These are phyloP conservation scores for Helicorthomorpha holstii DNA, from an alignment of 1,140 invertebrate genomes.

Conservation along the genomic window DNA sequence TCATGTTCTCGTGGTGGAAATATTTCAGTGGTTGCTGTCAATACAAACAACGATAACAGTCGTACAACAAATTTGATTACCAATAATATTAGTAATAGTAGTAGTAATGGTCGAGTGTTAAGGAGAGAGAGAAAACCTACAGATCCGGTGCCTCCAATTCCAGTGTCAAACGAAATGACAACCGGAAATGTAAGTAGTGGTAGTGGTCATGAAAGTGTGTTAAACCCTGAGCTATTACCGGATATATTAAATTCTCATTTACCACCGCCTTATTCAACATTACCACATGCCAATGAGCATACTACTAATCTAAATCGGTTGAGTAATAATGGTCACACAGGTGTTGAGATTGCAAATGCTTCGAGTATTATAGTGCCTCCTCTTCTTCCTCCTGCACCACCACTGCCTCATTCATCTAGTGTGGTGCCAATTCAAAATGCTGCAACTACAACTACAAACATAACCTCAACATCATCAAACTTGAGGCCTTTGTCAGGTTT, in stretches of 20 bases:
- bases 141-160: too few relatives aligned
- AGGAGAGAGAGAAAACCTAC: too few relatives aligned
- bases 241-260: slow-evolving; percentile 34
- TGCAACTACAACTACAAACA: not conserved
- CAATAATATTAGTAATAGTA: too few relatives aligned
- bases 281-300: slow-evolving; percentile 18
- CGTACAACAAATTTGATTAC: too few relatives aligned
- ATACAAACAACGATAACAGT: too few relatives aligned
- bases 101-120: too few relatives aligned
- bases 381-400: slow-evolving; percentile 8
- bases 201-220: too few relatives aligned
- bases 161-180: too few relatives aligned
- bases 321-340: too few relatives aligned
- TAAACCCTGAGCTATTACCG: slow-evolving; percentile 22
- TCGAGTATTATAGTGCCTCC: slow-evolving; percentile 3
- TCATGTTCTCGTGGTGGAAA: too few relatives aligned
- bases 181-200: too few relatives aligned
- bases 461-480: slow-evolving; percentile 12
- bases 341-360: slow-evolving; percentile 9
- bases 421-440: not conserved
- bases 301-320: slow-evolving; percentile 4
- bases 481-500: slow-evolving; percentile 1
- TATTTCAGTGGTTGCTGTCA: too few relatives aligned
- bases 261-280: slow-evolving; percentile 25
- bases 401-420: not conserved